Evolutionary conservation across 2,888 invertebrate species (phyloP).

Genomic region (Epiblema foenella): DNA sequence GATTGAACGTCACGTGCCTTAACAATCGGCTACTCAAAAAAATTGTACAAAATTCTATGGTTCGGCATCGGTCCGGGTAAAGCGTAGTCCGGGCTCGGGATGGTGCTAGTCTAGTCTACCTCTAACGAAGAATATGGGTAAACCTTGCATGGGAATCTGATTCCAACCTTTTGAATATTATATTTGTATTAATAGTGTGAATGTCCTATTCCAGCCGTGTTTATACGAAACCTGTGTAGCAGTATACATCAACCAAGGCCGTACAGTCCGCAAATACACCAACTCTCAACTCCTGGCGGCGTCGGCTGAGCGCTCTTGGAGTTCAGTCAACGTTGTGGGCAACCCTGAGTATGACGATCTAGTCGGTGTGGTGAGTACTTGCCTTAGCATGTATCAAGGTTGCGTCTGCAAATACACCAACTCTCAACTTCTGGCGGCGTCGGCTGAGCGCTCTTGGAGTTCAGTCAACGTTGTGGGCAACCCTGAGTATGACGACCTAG

Average conservation of each 20-base stretch:
- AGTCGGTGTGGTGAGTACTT: slow-evolving; percentile 32
- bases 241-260: slow-evolving; percentile 67
- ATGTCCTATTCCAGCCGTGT: slow-evolving; percentile 73
- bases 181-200: background rate
- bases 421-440: slow-evolving; percentile 58
- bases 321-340: slow-evolving; percentile 57
- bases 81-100: too few species aligned
- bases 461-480: slow-evolving; percentile 55
- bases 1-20: too few species aligned
- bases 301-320: slow-evolving; percentile 66
- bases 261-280: slow-evolving; percentile 69
- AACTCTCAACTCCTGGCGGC: slow-evolving; percentile 61
- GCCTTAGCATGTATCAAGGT: too few species aligned
- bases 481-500: slow-evolving; percentile 31
- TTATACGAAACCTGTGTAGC: slow-evolving; percentile 84
- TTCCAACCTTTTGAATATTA: background rate
- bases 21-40: too few species aligned
- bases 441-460: slow-evolving; percentile 67
- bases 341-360: slow-evolving; percentile 36
- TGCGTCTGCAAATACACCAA: slow-evolving; percentile 73
- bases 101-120: too few species aligned
- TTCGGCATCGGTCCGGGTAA: too few species aligned
- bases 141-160: too few species aligned
- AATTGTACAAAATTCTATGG: too few species aligned
- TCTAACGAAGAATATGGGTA: too few species aligned